phyloP scores from a whole-genome alignment of 2,113 vertebrate species.

The Calypte anna region DNA sequence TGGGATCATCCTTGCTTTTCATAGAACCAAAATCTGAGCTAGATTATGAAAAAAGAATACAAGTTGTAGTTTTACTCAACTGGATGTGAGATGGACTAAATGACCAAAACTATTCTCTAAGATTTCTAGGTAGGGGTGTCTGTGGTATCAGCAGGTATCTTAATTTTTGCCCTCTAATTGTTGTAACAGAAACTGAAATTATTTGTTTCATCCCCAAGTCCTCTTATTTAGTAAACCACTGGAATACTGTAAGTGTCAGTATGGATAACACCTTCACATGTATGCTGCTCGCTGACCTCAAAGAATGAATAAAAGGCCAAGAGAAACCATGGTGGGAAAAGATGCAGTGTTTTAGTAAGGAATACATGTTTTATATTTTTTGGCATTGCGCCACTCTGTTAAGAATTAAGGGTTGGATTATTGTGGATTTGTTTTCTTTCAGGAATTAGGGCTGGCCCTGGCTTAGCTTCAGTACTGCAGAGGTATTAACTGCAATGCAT shows the following conservation, averaged over 20 bases:
- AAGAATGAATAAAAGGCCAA: slow-evolving; percentile 58
- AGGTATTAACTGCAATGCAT: slow-evolving; percentile 85
- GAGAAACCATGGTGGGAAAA: slow-evolving; percentile 36
- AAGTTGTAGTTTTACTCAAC: background rate
- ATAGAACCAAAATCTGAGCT: background rate
- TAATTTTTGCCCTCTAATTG: background rate
- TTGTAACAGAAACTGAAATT: background rate
- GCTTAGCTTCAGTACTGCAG: slow-evolving; percentile 81
- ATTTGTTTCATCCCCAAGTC: background rate
- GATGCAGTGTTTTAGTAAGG: slow-evolving; percentile 54
- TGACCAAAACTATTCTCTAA: background rate
- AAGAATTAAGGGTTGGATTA: slow-evolving; percentile 87
- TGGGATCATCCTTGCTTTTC: background rate
- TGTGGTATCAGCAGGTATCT: background rate
- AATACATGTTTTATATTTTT: slow-evolving; percentile 60
- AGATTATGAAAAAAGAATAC: background rate
- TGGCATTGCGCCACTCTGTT: slow-evolving; percentile 73
- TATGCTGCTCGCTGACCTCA: slow-evolving; percentile 58
- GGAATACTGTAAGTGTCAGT: slow-evolving; percentile 23
- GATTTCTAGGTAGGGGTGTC: background rate
- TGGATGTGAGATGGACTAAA: background rate
- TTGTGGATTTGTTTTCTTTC: slow-evolving; percentile 86
- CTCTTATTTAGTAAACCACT: slow-evolving; percentile 42
- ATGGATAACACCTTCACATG: slow-evolving; percentile 42
- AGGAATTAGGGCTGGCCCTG: slow-evolving; percentile 86